Evolutionary conservation across 2,888 invertebrate species (phyloP), one percentile per base, ranked within the genome.

Genomic region (Poecilobothrus nobilitatus): DNA sequence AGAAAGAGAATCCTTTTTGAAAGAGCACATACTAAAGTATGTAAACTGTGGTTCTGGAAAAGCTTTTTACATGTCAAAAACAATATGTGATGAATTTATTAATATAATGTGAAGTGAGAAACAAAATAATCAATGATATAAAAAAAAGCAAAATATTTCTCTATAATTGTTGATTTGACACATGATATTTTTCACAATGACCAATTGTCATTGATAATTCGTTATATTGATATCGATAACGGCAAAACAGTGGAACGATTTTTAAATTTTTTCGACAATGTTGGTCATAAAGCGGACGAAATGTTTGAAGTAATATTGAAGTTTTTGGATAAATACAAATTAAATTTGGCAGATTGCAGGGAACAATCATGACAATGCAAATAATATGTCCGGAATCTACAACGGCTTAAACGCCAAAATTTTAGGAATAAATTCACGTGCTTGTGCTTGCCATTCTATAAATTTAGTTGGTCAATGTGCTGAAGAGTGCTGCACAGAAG

Each of bases 371-470:
- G 75, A 78, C 15, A 67, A 76, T 72, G 77, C 74, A 61, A 72
- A 74, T 67, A 76, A 76, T 73, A 76, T 76, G 76, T 72, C 76
- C 65, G 73, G 77, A 69, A 72, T 71, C 63, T 71, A 77, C 72
- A 75, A 72, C 71, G 75, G 75, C 70, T 73, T 77, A 62, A n/a
- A 75, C 73, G 67, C 75, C 71, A 74, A 74, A 68, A 74, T 76
- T 72, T 68, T 69, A 71, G 70, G 74, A 74, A 74, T 33, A 71
- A 75, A 75, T 72, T 72, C 76, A 71, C 71, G 73, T 69, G 76
- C 75, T 62, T 76, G 75, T 70, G 70, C 75, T 65, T 74, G 73
- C 63, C 74, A 75, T 72, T 74, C 74, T 53, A 71, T 76, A 71
- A 77, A 76, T 72, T 74, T 76, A 71, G 74, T 75, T 67, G 76